These are phyloP conservation scores for Galerucella calmariensis DNA, from an alignment of 2,888 invertebrate species.

Conservation along the genomic window DNA sequence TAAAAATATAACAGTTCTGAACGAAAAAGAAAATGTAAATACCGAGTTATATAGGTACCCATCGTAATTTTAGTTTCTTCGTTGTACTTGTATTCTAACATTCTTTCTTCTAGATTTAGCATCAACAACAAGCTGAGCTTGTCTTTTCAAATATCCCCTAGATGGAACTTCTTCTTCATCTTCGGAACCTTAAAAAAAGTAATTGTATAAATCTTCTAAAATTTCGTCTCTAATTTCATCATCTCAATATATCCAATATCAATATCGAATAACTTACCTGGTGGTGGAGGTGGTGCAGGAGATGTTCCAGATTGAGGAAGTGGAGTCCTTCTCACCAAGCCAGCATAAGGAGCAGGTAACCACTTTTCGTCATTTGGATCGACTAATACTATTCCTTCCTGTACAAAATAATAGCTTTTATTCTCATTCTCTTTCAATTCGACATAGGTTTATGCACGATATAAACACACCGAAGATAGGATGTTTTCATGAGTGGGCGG, in stretches of 20 bases:
- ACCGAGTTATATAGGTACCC: background rate
- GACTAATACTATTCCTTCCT: constrained; percentile 40
- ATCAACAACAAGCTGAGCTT: constrained; percentile 85
- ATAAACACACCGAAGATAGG: too few relatives aligned
- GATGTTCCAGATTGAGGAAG: constrained; percentile 58
- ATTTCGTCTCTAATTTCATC: too few relatives aligned
- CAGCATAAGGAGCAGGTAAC: constrained; percentile 61
- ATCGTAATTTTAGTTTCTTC: constrained; percentile 40
- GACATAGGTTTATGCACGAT: too few relatives aligned
- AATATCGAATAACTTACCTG: constrained; percentile 42
- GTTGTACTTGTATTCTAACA: constrained; percentile 65
- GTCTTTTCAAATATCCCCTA: constrained; percentile 80
- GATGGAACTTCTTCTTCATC: constrained; percentile 89
- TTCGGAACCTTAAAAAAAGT: constrained; percentile 69
- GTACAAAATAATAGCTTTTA: background rate
- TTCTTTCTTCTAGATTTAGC: constrained; percentile 84
- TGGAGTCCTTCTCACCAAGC: constrained; percentile 60
- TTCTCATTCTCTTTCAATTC: background rate
- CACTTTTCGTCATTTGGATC: constrained; percentile 57
- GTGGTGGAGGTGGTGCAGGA: constrained; percentile 55
- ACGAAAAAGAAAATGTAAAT: background rate
- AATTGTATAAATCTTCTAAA: background rate
- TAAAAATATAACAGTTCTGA: background rate
- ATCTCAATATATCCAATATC: too few relatives aligned
- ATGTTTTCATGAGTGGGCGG: too few relatives aligned